phyloP scores from a whole-genome alignment of 1,140 invertebrate species.

The Anoplophora glabripennis region DNA sequence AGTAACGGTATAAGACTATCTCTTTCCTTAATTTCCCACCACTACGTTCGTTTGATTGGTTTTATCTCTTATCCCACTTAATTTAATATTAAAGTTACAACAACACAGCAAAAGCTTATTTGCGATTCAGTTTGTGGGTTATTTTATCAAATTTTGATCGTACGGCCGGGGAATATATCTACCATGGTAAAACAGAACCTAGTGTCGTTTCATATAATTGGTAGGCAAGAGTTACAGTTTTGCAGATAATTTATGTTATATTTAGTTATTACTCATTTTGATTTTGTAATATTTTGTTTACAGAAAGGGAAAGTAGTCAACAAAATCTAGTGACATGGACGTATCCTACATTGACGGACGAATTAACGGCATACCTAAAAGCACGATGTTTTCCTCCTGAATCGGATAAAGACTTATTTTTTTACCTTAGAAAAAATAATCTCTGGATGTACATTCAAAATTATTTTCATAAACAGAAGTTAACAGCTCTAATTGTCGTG shows the following conservation, averaged over 20 bases:
- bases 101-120: neutral
- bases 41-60: slow-evolving; percentile 10
- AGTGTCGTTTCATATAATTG: slow-evolving; percentile 53
- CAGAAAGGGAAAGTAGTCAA: slow-evolving; percentile 22
- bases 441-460: slow-evolving; percentile 24
- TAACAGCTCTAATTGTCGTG: neutral
- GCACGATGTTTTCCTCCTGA: slow-evolving; percentile 11
- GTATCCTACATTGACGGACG: slow-evolving; percentile 23
- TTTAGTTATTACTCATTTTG: slow-evolving; percentile 1
- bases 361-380: slow-evolving; percentile 6
- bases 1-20: neutral
- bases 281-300: slow-evolving; percentile 12
- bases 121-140: too few relatives aligned
- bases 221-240: slow-evolving; percentile 44
- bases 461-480: neutral
- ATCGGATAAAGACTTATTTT: slow-evolving; percentile 12
- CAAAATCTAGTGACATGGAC: slow-evolving; percentile 25
- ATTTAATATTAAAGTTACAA: slow-evolving; percentile 7
- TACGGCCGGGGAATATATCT: too few relatives aligned
- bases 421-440: slow-evolving; percentile 13
- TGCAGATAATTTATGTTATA: neutral
- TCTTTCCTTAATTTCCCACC: slow-evolving; percentile 4
- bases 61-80: neutral
- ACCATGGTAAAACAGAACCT: slow-evolving; percentile 8
- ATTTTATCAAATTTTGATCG: slow-evolving; percentile 1